Evolutionary conservation across 2,888 invertebrate genomes (phyloP).

Genomic region (Apamea crenata): DNA sequence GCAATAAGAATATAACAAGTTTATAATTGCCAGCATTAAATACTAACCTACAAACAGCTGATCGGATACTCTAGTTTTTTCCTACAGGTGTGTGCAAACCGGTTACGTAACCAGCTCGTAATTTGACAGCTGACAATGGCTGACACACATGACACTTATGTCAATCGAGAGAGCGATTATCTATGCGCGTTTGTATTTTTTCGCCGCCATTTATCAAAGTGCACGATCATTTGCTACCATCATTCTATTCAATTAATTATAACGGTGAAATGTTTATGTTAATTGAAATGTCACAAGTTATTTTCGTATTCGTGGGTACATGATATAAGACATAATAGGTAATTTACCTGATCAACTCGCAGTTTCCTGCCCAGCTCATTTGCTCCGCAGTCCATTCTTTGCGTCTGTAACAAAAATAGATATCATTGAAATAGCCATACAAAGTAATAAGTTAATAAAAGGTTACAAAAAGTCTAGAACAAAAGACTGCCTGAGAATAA

Average conservation of each 20-base stretch:
- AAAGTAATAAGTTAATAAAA: background rate
- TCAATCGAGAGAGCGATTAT: constrained; percentile 64
- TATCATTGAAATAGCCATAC: constrained; percentile 16
- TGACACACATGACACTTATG: constrained; percentile 75
- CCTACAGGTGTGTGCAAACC: constrained; percentile 76
- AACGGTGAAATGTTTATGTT: constrained; percentile 50
- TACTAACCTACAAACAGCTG: constrained; percentile 71
- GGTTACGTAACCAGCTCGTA: constrained; percentile 71
- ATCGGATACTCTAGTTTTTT: constrained; percentile 68
- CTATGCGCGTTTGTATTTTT: constrained; percentile 52
- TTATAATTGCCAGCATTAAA: constrained; percentile 65
- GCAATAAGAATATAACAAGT: constrained; percentile 59
- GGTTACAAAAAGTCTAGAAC: background rate
- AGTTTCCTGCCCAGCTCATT: constrained; percentile 86
- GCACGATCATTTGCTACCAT: constrained; percentile 49
- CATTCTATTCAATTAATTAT: constrained; percentile 44
- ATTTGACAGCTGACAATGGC: constrained; percentile 84
- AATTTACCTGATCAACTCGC: constrained; percentile 86
- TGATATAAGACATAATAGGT: background rate
- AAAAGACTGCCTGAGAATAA: background rate
- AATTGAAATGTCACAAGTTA: constrained; percentile 47
- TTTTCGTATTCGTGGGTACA: constrained; percentile 5
- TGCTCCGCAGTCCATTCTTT: constrained; percentile 88
- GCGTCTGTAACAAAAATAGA: constrained; percentile 83
- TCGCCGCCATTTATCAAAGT: constrained; percentile 50